Evolutionary conservation across 2,113 vertebrate genomes (phyloP).

Genomic region (Platysteira castanea): DNA sequence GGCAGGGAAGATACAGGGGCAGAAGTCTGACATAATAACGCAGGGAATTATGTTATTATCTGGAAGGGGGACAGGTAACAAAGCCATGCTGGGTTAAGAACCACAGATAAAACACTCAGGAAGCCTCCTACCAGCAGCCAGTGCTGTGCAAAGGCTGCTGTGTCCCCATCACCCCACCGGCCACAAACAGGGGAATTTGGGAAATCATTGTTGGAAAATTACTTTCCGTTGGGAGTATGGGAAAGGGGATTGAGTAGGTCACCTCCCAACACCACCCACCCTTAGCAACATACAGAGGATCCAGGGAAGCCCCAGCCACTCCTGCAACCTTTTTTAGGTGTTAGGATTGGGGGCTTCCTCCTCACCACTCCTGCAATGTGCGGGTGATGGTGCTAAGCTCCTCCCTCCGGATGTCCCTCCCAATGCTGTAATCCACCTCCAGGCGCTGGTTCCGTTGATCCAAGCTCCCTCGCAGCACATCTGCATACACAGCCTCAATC

Average conservation of each 20-base stretch:
- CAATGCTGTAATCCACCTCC: slow-evolving; percentile 93
- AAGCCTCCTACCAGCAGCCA: not conserved
- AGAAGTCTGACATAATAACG: not conserved
- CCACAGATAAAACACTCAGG: not conserved
- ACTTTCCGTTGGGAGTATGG: accelerated
- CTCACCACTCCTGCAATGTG: slow-evolving; percentile 96
- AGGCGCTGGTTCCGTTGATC: slow-evolving; percentile 79
- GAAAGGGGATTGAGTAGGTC: accelerated
- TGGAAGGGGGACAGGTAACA: not conserved
- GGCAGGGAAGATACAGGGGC: not conserved
- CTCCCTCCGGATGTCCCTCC: slow-evolving; percentile 91
- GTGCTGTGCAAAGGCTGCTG: not conserved
- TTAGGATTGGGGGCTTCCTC: not conserved
- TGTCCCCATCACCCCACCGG: accelerated
- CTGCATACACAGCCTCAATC: slow-evolving; percentile 77
- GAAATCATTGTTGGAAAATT: not conserved
- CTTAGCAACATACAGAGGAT: not conserved
- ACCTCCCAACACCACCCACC: not conserved
- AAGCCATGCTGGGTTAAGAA: not conserved
- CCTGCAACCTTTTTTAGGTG: not conserved
- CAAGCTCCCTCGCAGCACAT: slow-evolving; percentile 76
- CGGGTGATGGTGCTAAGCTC: slow-evolving; percentile 92
- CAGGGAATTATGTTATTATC: not conserved
- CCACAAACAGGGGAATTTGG: not conserved
- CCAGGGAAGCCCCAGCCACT: not conserved